phyloP scores from a whole-genome alignment of 2,888 invertebrate genomes.

The Meiosimyza platycephala region DNA sequence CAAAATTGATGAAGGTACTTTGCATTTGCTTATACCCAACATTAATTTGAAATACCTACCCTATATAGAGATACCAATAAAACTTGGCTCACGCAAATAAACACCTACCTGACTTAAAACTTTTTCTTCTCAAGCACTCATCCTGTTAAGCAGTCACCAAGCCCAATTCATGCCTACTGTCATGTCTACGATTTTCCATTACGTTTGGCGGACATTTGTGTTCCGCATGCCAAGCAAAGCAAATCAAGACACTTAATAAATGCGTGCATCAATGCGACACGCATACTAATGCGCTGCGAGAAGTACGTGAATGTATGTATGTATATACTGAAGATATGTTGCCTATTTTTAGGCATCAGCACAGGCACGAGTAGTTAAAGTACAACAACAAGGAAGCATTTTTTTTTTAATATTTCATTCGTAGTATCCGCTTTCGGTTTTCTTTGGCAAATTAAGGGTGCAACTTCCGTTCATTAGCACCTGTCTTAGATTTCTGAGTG shows the following conservation, averaged over 20 bases:
- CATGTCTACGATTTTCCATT: constrained; percentile 2
- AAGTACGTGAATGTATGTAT: neutral
- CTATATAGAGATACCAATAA: no score
- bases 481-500: constrained; percentile 9
- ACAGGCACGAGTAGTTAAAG: neutral
- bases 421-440: neutral
- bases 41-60: no score
- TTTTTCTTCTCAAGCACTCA: no score
- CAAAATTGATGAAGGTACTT: no score
- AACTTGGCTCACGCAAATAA: no score
- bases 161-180: no score
- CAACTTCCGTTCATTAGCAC: constrained; percentile 26
- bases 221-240: constrained; percentile 18
- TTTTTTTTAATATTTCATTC: neutral
- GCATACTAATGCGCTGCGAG: constrained; percentile 4
- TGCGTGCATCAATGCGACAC: constrained; percentile 1
- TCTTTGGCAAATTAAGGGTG: constrained; percentile 18
- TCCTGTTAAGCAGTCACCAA: no score
- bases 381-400: no score
- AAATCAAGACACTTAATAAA: constrained; percentile 25
- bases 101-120: no score
- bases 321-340: neutral
- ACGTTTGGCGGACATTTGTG: constrained; percentile 17
- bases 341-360: neutral
- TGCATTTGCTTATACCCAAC: no score